Percentiles rank a stretch among this genome's conserved stretches.
Conservation (phyloP, 2,113 vertebrate species). For the Istiophorus platypterus region DNA sequence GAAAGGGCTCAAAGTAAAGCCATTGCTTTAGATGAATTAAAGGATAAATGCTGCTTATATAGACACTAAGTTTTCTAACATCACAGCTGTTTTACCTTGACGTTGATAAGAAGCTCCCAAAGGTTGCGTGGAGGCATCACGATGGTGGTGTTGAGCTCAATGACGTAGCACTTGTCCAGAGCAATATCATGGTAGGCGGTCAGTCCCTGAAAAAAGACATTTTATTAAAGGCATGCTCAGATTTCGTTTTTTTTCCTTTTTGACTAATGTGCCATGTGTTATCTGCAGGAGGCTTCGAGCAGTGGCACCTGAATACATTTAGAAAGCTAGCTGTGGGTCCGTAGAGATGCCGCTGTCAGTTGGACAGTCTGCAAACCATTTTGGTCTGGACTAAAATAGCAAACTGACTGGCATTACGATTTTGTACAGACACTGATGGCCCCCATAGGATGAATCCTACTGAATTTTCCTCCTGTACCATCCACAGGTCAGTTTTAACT, state of each 20-base stretch:
- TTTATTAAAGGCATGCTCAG: neutral
- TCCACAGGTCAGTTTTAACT: neutral
- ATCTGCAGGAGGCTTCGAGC: neutral
- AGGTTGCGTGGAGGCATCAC: constrained; percentile 96
- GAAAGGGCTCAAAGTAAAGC: neutral
- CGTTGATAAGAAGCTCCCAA: constrained; percentile 93
- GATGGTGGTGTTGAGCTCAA: constrained; percentile 93
- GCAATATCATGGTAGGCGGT: constrained; percentile 95
- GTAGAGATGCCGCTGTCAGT: neutral
- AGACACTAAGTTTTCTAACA: rapidly evolving
- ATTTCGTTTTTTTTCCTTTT: no score
- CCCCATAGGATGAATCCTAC: neutral
- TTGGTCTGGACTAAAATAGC: neutral
- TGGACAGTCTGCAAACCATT: neutral
- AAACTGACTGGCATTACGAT: neutral
- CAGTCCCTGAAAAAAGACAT: constrained; percentile 84
- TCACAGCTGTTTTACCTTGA: constrained; percentile 85
- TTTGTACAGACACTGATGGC: neutral
- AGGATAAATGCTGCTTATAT: neutral
- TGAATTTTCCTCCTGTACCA: neutral
- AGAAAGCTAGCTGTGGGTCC: neutral
- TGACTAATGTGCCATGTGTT: neutral
- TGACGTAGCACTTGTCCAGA: constrained; percentile 96
- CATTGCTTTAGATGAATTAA: neutral
- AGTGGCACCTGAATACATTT: neutral